Base-by-base conservation (phyloP, 64 coral and sea anemone genomes). In the Acropora yongei region DNA sequence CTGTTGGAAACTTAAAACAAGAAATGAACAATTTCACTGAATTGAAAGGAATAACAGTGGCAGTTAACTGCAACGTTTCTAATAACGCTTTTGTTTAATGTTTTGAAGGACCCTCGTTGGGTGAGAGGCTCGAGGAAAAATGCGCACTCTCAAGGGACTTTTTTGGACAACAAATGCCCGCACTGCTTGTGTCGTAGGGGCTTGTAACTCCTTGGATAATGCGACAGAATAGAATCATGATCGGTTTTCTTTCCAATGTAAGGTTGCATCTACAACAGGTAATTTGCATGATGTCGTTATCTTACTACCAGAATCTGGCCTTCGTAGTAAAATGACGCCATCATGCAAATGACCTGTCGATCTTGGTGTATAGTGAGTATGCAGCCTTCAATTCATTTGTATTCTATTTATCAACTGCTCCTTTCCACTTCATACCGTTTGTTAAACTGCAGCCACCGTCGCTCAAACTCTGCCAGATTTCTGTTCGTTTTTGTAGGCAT, bases 401-500 rank as follows among this genome's bases (percentile, higher is more conserved):
- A 16, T 67, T 4, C 6, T 68, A 13, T 68, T 68, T 6, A 68
- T 16, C 4, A 18, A 68, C 63, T 68, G 63, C 63, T 13, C 11
- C 3, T 18, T 67, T 55, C 51, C 51, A 55, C 51, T 0, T 9
- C 88, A 47, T 72, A 93, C 91, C 91, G 47, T 8, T 93, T 87
- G 39, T 93, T 87, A 47, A 93, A 78, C 63, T 87, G 74, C 20
- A 87, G 60, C 91, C 91, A 93, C 2, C 91, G 74, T 57, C 7
- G 78, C 73, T 93, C 91, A 72, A 93, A 87, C 47, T 93, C 83
- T 76, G 61, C 48, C 57, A 87, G 55, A 55, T 17, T 93, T 30
- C 49, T 57, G 83, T 93, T 93, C 1, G 83, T 87, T 12, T 51
- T 68, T 61, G 83, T 93, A 41, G 91, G 91, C 41, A 93, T 46